phyloP scores from a whole-genome alignment of 30 jellyfish, hydroid and myxozoan genomes.

The Hydractinia echinata region DNA sequence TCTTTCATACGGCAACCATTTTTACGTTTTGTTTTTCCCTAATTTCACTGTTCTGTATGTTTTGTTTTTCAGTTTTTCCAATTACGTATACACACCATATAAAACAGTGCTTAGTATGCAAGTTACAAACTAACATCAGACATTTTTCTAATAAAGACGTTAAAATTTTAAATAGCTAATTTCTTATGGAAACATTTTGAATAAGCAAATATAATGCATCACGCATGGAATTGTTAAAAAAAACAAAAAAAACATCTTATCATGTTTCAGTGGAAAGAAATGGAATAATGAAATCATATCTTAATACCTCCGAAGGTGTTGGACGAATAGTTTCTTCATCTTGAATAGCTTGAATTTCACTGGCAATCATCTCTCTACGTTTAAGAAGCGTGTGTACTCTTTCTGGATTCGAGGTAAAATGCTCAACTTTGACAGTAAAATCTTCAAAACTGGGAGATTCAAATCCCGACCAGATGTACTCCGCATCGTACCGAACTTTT shows the following conservation, averaged over 20 bases:
- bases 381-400: neutral
- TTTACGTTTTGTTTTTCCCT: too few species aligned
- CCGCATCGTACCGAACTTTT: slow-evolving; percentile 51
- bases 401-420: slow-evolving; percentile 71
- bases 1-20: too few species aligned
- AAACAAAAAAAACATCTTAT: neutral
- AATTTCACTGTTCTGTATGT: too few species aligned
- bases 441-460: slow-evolving; percentile 1
- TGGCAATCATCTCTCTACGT: slow-evolving; percentile 26
- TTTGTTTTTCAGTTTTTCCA: too few species aligned
- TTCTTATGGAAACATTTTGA: too few species aligned
- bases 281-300: too few species aligned
- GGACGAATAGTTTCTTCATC: slow-evolving; percentile 58
- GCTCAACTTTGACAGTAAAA: slow-evolving; percentile 22
- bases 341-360: slow-evolving; percentile 19
- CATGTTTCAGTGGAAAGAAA: neutral
- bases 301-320: slow-evolving; percentile 64
- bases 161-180: too few species aligned
- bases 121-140: too few species aligned
- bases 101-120: too few species aligned
- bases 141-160: too few species aligned
- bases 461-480: slow-evolving; percentile 56
- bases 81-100: too few species aligned
- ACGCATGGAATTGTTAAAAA: neutral
- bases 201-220: too few species aligned